phyloP scores from a whole-genome alignment of 2,888 invertebrate species.

The Oithona nana region DNA sequence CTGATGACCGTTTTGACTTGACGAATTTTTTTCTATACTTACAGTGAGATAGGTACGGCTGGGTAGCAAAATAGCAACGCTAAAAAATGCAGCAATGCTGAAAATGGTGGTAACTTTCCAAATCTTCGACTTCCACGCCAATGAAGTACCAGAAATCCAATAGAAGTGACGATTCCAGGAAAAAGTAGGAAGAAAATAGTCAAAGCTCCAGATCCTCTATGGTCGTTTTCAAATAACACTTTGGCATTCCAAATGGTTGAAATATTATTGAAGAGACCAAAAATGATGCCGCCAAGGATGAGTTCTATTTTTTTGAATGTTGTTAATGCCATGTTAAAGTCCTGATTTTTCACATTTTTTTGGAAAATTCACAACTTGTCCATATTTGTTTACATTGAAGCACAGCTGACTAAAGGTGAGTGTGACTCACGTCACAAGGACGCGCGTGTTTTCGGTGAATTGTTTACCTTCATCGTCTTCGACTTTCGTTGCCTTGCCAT shows the following conservation, averaged over 20 bases:
- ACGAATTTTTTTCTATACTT: background rate
- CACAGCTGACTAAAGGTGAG: no score
- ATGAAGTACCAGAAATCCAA: constrained; percentile 1
- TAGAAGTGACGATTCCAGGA: constrained; percentile 11
- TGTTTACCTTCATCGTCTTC: no score
- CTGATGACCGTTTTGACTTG: no score
- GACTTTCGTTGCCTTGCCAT: no score
- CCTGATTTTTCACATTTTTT: background rate
- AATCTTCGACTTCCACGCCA: background rate
- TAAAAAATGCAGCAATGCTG: background rate
- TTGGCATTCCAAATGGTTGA: constrained; percentile 4
- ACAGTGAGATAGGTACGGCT: background rate
- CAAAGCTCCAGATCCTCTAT: background rate
- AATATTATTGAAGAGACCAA: constrained; percentile 10
- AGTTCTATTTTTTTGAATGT: background rate
- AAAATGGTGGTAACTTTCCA: background rate
- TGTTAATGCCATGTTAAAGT: background rate
- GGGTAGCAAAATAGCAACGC: constrained; percentile 3
- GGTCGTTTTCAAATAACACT: background rate
- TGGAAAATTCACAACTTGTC: no score
- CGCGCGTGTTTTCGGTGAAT: no score
- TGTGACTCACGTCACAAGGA: no score
- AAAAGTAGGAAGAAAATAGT: constrained; percentile 12
- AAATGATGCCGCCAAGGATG: background rate
- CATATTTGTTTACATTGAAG: no score